These are phyloP conservation scores for Verasper variegatus DNA, from an alignment of 2,113 vertebrate species.

Conservation along the genomic window DNA sequence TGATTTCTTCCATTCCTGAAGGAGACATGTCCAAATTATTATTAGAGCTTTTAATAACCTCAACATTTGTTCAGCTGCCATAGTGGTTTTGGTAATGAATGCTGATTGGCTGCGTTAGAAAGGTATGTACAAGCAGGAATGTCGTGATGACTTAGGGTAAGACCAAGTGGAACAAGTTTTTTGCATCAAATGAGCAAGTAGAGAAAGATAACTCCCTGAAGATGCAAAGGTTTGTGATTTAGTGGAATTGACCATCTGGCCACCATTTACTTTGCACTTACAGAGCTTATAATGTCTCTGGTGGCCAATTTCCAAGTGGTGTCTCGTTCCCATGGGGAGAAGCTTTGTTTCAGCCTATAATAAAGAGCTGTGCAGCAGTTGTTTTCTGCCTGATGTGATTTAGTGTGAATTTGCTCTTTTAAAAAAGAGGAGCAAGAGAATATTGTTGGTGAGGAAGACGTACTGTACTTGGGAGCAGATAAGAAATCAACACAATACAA, in stretches of 20 bases:
- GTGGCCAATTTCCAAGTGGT: conserved; percentile 28
- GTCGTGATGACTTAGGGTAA: background rate
- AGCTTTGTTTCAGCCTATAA: conserved; percentile 19
- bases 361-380: conserved; percentile 33
- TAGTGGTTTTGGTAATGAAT: background rate
- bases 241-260: conserved; percentile 21
- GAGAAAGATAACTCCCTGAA: conserved; percentile 6
- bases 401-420: conserved; percentile 57
- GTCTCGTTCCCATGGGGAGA: conserved; percentile 14
- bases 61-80: background rate
- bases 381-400: conserved; percentile 63
- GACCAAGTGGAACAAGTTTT: background rate
- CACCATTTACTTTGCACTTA: conserved; percentile 34
- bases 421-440: conserved; percentile 55
- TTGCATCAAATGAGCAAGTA: background rate
- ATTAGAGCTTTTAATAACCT: no score
- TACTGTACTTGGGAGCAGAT: conserved; percentile 1
- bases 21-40: background rate
- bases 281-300: conserved; percentile 38
- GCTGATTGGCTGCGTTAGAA: background rate
- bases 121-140: background rate
- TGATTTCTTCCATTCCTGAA: background rate
- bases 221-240: conserved; percentile 23
- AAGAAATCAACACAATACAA: conserved; percentile 6
- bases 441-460: conserved; percentile 6